Base-by-base conservation (phyloP, 1,140 invertebrate species). In the Maniola jurtina region DNA sequence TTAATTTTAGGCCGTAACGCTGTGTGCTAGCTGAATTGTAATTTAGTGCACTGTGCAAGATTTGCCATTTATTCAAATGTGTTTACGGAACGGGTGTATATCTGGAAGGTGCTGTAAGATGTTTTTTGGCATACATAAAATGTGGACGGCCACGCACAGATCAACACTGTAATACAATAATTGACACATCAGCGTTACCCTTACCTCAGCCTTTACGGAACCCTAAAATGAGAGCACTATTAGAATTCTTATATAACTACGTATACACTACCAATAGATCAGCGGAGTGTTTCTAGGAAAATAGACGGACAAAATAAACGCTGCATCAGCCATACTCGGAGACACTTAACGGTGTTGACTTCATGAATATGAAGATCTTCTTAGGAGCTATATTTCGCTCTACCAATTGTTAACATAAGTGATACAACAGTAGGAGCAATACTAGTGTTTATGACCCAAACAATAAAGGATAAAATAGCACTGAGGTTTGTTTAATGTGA, bases 301-400 rank as follows among this genome's bases (percentile, higher is more conserved):
- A 64, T 50, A 64, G 42, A 47, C 63, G 36, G 36, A 64, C 40
- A 64, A 64, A 64, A 64, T 58, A 64, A 64, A 64, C 56, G 40
- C 35, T 50, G 58, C 63, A n/a, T 64, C 56, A 64, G 63, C 55
- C 35, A 13, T 42, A 64, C 63, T 64, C 45, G 13, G 13, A 64
- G 55, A 48, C 63, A 64, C 63, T 64, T 58, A 58, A 55, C 40
- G 55, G 42, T 58, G 63, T 64, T 64, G 63, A 47, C 63, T 58
- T 58, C 63, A 64, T 64, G 55, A 64, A 64, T 64, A 64, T 64
- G 63, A 64, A 64, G 63, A 64, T 64, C 54, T 45, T 64, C 40
- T 45, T 64, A 58, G 52, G 34, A 55, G 16, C 52, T 34, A 34
- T 55, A 55, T 45, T 45, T 45, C 42, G 10, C 42, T 45, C 13